A percentile compares a stretch with the other conserved stretches of the same genome.
phyloP scores from a whole-genome alignment of 2,888 invertebrate species.

The Leptinotarsa juncta region DNA sequence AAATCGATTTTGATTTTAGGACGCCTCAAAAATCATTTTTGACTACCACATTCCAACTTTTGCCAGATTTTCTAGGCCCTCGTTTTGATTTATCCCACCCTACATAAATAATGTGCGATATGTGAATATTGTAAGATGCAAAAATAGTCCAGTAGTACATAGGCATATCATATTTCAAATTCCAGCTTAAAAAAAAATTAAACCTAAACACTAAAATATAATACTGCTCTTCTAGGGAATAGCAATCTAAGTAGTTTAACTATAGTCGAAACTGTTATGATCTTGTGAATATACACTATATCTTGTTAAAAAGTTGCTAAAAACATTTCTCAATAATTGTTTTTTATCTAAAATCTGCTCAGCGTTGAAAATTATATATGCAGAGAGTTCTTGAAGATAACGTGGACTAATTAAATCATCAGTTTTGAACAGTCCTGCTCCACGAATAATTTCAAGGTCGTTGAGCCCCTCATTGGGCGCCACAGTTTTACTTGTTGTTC shows the following conservation, averaged over 20 bases:
- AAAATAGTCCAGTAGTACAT: conserved; percentile 62
- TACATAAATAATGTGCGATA: not conserved
- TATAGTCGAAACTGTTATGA: conserved; percentile 58
- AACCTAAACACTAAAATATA: conserved; percentile 50
- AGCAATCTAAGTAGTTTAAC: conserved; percentile 41
- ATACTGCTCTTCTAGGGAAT: conserved; percentile 50
- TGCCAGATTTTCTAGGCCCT: not conserved
- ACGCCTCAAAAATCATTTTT: too few species aligned
- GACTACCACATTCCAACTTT: not conserved
- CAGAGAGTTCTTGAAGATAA: not conserved
- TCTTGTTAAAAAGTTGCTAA: conserved; percentile 52
- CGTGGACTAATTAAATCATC: not conserved
- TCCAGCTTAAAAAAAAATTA: conserved; percentile 44
- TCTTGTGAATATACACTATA: conserved; percentile 57
- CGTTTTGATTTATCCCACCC: not conserved
- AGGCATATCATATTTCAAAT: conserved; percentile 59
- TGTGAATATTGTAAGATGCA: conserved; percentile 37
- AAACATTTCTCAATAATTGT: conserved; percentile 35
- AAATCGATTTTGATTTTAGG: too few species aligned
- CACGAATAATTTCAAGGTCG: not conserved
- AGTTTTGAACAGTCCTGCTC: too few species aligned
- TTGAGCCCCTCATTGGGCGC: not conserved
- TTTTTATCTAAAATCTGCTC: conserved; percentile 16
- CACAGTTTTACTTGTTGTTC: not conserved
- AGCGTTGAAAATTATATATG: not conserved